Base-by-base conservation (phyloP, 2,888 invertebrate species). In the Eustalomyia histrio region DNA sequence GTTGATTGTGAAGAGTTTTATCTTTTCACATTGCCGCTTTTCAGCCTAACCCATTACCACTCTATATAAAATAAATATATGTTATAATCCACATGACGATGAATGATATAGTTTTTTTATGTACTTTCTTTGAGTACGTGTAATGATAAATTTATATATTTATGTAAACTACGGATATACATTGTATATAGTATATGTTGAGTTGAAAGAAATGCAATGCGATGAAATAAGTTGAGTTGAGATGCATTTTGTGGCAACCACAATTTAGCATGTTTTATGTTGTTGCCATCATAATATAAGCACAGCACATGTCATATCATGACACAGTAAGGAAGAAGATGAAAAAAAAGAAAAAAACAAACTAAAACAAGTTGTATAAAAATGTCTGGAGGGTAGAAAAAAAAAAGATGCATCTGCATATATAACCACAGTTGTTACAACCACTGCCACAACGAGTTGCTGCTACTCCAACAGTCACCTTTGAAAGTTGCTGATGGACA, bases 21-120 rank as follows among this genome's bases (percentile, higher is more conserved):
- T n/a, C n/a, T n/a, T n/a, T n/a, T n/a, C n/a, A n/a, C n/a, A n/a
- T n/a, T n/a, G n/a, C n/a, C n/a, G n/a, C n/a, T n/a, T n/a, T n/a
- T n/a, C n/a, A n/a, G n/a, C n/a, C n/a, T n/a, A n/a, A n/a, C n/a
- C 29, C 7, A 29, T 29, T 29, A 29, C 29, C 29, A 29, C 29
- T 29, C 29, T 29, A 29, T 7, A 29, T 24, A 29, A 29, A 29
- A 29, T 29, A 29, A 6, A 29, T 29, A 7, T 29, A 29, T 7
- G 21, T 21, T 21, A 21, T 72, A 72, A 76, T 69, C 47, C 68
- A 73, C 35, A 73, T 73, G 68, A 57, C 68, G 55, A 74, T 64
- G 65, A 79, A 64, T 65, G 65, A 71, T 75, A 75, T 55, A 55
- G 69, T 71, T 79, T 69, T 79, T 69, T 74, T 75, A 58, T 65